Evolutionary conservation across 2,113 vertebrate species (phyloP).

Genomic region (Lethenteron reissneri): DNA sequence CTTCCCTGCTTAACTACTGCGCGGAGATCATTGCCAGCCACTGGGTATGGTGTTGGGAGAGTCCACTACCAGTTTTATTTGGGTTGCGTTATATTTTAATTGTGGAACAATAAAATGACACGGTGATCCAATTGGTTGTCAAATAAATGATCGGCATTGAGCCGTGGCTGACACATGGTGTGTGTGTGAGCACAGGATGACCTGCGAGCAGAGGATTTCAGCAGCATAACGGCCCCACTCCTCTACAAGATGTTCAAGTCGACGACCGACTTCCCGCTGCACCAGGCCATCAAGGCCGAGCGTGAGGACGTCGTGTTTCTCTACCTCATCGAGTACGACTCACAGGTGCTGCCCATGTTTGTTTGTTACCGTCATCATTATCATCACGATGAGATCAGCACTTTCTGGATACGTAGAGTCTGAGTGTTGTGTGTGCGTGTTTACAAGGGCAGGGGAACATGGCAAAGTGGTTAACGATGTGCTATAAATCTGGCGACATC

Average conservation of each 20-base stretch:
- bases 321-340: slow-evolving; percentile 91
- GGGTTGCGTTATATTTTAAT: background rate
- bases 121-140: background rate
- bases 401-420: too few relatives aligned
- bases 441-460: background rate
- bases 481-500: too few relatives aligned
- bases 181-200: slow-evolving; percentile 41
- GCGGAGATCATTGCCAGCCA: slow-evolving; percentile 95
- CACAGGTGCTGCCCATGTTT: slow-evolving; percentile 36
- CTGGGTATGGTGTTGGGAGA: slow-evolving; percentile 44
- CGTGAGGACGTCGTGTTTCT: slow-evolving; percentile 92
- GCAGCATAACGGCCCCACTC: slow-evolving; percentile 80
- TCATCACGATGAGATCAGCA: too few relatives aligned
- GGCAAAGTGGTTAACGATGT: too few relatives aligned
- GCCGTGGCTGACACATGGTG: background rate
- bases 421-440: too few relatives aligned
- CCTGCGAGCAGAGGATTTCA: slow-evolving; percentile 82
- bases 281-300: slow-evolving; percentile 92
- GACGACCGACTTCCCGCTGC: slow-evolving; percentile 79
- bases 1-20: slow-evolving; percentile 79
- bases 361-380: too few relatives aligned
- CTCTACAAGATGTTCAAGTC: slow-evolving; percentile 98
- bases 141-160: background rate
- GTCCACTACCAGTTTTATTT: background rate
- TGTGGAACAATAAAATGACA: background rate